These are phyloP conservation scores for Drosophila colorata DNA, from an alignment of 2,888 invertebrate genomes.

Conservation along the genomic window DNA sequence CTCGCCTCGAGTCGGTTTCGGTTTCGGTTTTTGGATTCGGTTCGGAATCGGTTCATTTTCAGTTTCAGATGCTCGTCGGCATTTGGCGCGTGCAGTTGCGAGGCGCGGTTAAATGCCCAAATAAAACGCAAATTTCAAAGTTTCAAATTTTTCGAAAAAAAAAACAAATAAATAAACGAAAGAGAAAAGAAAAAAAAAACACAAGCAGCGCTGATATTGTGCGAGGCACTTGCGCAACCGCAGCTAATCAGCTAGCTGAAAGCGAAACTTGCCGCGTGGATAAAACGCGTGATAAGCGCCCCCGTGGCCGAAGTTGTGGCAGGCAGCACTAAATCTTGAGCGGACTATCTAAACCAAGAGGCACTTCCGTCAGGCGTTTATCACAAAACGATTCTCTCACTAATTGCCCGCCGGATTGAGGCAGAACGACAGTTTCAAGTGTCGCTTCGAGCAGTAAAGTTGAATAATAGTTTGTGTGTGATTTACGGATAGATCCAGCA, in stretches of 20 bases:
- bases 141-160: conserved; percentile 13
- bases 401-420: conserved; percentile 1
- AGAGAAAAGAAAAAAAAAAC: neutral
- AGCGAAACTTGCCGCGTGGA: neutral
- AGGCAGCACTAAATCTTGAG: neutral
- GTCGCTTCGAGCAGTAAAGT: neutral
- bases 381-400: conserved; percentile 2
- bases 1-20: conserved; percentile 7
- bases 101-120: conserved; percentile 33
- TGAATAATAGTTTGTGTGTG: conserved; percentile 6
- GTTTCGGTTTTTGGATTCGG: conserved; percentile 28
- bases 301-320: neutral
- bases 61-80: conserved; percentile 75
- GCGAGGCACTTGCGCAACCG: conserved; percentile 51
- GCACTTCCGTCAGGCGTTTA: conserved; percentile 26
- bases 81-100: conserved; percentile 73
- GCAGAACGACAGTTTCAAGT: conserved; percentile 19
- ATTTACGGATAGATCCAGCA: conserved; percentile 20
- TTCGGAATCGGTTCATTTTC: conserved; percentile 40
- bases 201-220: conserved; percentile 19
- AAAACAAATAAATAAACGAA: neutral
- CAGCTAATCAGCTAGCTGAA: conserved; percentile 5
- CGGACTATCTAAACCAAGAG: conserved; percentile 18
- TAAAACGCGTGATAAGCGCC: no score
- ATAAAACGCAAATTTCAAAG: conserved; percentile 7